These are phyloP conservation scores for Clarias platycephalus DNA, from an alignment of 2,797 vertebrate genomes.

Conservation along the genomic window DNA sequence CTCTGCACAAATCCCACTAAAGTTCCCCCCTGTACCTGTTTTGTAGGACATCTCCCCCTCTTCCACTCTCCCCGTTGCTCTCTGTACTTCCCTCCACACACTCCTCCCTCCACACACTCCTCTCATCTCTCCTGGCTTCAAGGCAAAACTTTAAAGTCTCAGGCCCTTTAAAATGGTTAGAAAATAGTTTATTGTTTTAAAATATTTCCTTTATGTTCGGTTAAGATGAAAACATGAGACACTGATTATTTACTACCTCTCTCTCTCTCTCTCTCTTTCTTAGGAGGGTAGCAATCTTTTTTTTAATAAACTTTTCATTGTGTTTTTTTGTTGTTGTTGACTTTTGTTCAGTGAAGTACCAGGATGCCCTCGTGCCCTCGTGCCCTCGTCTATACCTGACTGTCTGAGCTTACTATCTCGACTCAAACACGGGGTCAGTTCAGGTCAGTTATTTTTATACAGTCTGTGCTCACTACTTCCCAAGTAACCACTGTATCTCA, in stretches of 20 bases:
- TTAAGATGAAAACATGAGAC: not conserved
- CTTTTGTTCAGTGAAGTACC: not conserved
- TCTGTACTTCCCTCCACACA: not conserved
- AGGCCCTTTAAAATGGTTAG: not conserved
- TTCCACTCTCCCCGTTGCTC: not conserved
- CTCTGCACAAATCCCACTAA: constrained; percentile 62
- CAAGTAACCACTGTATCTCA: not conserved
- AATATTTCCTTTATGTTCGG: not conserved
- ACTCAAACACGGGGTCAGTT: not conserved
- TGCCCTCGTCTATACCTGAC: too few relatives aligned
- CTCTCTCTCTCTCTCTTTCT: constrained; percentile 15
- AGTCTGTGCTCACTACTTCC: not conserved
- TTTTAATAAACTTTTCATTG: not conserved
- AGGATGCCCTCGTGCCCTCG: not conserved
- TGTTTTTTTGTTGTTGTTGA: not conserved
- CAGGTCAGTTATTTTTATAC: not conserved
- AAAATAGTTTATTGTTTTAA: not conserved
- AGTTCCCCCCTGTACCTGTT: constrained; percentile 51
- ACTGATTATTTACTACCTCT: not conserved
- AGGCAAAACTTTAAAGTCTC: not conserved
- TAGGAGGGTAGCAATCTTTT: not conserved
- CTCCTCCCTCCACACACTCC: not conserved
- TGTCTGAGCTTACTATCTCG: too few relatives aligned
- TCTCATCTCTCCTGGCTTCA: not conserved
- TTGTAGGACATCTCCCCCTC: constrained; percentile 55